Evolutionary conservation across 2,797 vertebrate genomes (phyloP), one percentile per base, ranked within the genome.

Genomic region (Pristis pectinata): DNA sequence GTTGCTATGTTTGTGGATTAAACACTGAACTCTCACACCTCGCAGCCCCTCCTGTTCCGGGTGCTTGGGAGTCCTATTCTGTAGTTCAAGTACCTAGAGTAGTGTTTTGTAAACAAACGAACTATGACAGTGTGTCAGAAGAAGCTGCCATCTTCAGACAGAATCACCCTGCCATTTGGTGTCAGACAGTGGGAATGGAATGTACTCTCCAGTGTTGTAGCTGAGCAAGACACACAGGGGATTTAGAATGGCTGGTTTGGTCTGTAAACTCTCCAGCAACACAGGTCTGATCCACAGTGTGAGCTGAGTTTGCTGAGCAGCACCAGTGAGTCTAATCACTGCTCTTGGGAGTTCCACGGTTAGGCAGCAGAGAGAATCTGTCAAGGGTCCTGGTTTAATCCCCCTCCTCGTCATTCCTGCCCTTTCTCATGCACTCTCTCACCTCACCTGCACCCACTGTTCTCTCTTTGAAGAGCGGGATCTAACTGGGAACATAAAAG

Each of bases 21-120:
- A 89, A 37, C 85, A 64, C 17, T 87, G 30, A 37, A 22, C 34
- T 64, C 85, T 37, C 30, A 3, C 85, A 5, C 15, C 11, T 34
- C 13, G 56, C 0, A 30, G 30, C 53, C 53, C 1, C 56, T 6
- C 3, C 56, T 89, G 17, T 61, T 64, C 34, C 7, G 34, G 56
- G 34, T n/a, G 59, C 85, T 89, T 64, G 85, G 61, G n/a, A 5
- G 6, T 37, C 34, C 15, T 19, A 19, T 61, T 34, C 59, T 64
- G 85, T 89, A 64, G 85, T 89, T 89, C 56, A 64, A 89, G 85
- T 61, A 61, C 34, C 56, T 89, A 34, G 34, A 89, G 85, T 89
- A 56, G 5, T 89, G 85, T 85, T 85, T 85, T 89, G 59, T 89
- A 89, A 89, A 89, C 85, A 34, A 37, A 22, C n/a, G 34, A 89